Conservation (phyloP, 2,113 vertebrate genomes). For the Tonatia bakeri region DNA sequence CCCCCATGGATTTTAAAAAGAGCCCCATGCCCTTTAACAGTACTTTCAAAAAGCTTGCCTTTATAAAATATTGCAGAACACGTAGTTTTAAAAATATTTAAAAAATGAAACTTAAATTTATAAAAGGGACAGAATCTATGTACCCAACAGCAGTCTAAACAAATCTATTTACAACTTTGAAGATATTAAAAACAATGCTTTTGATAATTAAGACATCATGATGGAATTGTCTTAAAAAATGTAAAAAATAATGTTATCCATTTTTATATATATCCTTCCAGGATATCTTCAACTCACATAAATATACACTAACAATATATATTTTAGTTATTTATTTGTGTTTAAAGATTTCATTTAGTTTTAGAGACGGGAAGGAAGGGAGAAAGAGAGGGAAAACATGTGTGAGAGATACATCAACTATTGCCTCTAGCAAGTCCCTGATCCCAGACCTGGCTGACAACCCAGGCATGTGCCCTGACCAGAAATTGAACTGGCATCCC, state of each 20-base stretch:
- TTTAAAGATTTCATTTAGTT: too few species aligned
- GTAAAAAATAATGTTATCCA: neutral
- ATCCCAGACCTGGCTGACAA: too few species aligned
- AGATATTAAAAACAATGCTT: neutral
- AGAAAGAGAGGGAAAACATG: too few species aligned
- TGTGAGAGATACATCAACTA: too few species aligned
- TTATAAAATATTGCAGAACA: neutral
- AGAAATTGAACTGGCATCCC: too few species aligned
- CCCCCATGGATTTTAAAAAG: neutral
- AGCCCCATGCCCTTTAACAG: neutral
- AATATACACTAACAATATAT: neutral
- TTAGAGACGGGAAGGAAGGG: too few species aligned
- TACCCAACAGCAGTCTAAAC: neutral
- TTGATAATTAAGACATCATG: neutral
- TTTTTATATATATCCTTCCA: neutral
- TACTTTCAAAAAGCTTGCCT: neutral
- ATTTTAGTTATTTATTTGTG: neutral
- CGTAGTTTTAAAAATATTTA: neutral
- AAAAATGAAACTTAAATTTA: neutral
- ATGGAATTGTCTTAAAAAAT: neutral
- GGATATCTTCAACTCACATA: neutral
- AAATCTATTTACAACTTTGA: neutral
- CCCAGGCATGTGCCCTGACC: too few species aligned
- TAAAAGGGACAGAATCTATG: neutral
- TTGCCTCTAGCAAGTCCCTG: too few species aligned